A percentile compares a stretch with the other conserved stretches of the same genome.
Evolutionary conservation across 1,140 invertebrate genomes (phyloP).

Genomic region (Meloidogyne chitwoodi): DNA sequence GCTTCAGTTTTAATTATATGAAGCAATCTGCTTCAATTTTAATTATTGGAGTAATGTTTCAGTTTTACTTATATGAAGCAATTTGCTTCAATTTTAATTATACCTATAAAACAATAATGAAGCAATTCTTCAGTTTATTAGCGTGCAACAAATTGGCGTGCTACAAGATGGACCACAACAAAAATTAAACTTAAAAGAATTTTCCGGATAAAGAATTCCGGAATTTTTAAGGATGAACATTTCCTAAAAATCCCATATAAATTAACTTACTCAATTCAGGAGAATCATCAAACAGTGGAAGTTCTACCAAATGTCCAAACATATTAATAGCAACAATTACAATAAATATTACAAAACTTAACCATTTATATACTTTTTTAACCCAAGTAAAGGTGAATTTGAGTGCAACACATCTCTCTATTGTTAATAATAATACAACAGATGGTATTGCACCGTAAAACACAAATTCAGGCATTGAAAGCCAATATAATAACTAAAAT

Average conservation of each 20-base stretch:
- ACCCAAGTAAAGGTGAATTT: background rate
- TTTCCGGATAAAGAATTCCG: no score
- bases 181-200: no score
- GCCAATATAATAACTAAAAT: conserved; percentile 6
- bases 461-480: conserved; percentile 17
- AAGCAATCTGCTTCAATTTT: no score
- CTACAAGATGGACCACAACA: no score
- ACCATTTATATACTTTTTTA: background rate
- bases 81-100: no score
- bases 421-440: conserved; percentile 4
- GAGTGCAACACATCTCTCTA: background rate
- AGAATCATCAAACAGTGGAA: background rate
- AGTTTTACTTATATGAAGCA: no score
- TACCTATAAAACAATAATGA: no score
- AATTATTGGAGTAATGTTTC: no score
- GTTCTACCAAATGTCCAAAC: conserved; percentile 6
- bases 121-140: no score
- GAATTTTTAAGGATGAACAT: no score
- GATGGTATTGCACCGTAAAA: conserved; percentile 12
- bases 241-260: conserved; percentile 16
- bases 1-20: no score
- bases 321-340: background rate
- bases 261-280: background rate
- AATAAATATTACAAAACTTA: background rate
- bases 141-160: no score